Evolutionary conservation across 2,888 invertebrate genomes (phyloP).

Genomic region (Eristalis tenax): DNA sequence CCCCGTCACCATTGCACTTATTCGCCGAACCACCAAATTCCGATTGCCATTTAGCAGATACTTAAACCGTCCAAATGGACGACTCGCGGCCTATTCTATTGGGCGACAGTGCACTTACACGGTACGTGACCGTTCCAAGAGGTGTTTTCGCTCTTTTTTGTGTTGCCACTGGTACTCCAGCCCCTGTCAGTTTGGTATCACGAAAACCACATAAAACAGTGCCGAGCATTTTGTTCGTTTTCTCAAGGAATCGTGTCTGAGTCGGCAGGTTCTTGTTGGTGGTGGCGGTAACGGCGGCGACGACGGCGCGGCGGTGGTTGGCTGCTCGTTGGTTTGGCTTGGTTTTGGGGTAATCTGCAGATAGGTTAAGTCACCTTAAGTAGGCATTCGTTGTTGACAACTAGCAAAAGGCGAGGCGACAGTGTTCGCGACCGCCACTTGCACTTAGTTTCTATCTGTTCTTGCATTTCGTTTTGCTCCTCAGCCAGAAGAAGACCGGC

Average conservation of each 20-base stretch:
- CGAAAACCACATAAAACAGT: constrained; percentile 72
- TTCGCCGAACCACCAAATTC: constrained; percentile 56
- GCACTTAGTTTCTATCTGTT: constrained; percentile 56
- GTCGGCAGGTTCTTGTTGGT: neutral
- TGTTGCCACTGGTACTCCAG: neutral
- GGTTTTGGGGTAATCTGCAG: constrained; percentile 65
- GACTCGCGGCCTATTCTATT: constrained; percentile 22
- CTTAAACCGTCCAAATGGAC: constrained; percentile 67
- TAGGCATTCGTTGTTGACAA: constrained; percentile 72
- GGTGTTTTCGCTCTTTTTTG: constrained; percentile 3
- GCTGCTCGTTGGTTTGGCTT: constrained; percentile 67
- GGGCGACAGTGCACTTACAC: constrained; percentile 64
- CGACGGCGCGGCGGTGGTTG: constrained; percentile 20
- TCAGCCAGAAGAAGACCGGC: constrained; percentile 42
- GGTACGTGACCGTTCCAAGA: constrained; percentile 58
- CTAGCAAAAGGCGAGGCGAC: constrained; percentile 57
- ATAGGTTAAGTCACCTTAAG: constrained; percentile 72
- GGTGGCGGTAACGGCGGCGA: constrained; percentile 1
- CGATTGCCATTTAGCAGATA: constrained; percentile 71
- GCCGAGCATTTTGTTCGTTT: constrained; percentile 69
- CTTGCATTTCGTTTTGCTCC: neutral
- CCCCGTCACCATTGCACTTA: constrained; percentile 49
- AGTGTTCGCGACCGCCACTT: constrained; percentile 60
- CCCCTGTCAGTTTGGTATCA: constrained; percentile 61
- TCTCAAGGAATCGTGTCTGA: constrained; percentile 32